These are phyloP conservation scores for Diploscapter pachys DNA, from an alignment of 1,140 invertebrate species.

Conservation along the genomic window DNA sequence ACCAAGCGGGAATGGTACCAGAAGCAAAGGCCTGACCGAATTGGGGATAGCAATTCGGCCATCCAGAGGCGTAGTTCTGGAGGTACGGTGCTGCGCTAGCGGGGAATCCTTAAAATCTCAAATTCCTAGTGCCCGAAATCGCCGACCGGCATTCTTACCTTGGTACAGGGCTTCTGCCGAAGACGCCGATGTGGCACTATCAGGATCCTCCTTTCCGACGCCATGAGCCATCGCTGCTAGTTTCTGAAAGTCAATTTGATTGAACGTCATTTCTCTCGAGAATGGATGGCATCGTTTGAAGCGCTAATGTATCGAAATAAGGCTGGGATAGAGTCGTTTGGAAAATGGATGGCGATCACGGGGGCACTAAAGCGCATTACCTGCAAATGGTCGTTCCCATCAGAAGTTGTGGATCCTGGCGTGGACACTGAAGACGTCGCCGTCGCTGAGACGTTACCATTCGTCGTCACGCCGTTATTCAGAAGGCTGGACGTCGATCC, in stretches of 20 bases:
- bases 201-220: constrained; percentile 39
- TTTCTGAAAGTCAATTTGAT: constrained; percentile 34
- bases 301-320: no score
- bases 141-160: not conserved
- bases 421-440: no score
- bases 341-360: no score
- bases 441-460: no score
- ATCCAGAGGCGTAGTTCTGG: constrained; percentile 38
- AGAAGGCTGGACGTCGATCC: no score
- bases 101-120: constrained; percentile 27
- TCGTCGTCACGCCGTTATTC: no score
- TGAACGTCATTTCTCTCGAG: no score
- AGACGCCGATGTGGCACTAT: constrained; percentile 9
- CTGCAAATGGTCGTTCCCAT: no score
- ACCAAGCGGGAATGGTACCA: constrained; percentile 41
- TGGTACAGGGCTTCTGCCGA: not conserved
- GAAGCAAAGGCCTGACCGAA: constrained; percentile 42
- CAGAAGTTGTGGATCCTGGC: no score
- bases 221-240: constrained; percentile 48
- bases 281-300: no score
- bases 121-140: not conserved
- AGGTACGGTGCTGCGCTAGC: constrained; percentile 43
- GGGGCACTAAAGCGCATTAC: no score
- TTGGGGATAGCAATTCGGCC: constrained; percentile 44
- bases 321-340: no score